A percentile compares a stretch with the other conserved stretches of the same genome.
phyloP scores from a whole-genome alignment of 2,113 vertebrate species.

The Acrocephalus arundinaceus region DNA sequence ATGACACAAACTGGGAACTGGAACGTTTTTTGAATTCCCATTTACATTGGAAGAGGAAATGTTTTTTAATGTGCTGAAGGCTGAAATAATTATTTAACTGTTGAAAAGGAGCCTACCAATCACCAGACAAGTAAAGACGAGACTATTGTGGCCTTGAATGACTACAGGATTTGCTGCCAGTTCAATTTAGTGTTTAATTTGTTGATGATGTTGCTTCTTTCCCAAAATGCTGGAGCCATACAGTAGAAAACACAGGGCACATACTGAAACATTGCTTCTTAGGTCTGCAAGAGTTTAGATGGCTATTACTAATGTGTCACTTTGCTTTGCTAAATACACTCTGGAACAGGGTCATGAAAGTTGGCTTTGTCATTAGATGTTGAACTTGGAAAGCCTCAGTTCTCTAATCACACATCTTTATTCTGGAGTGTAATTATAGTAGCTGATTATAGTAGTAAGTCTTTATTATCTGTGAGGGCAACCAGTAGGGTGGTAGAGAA shows the following conservation, averaged over 20 bases:
- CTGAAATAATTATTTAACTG: conserved; percentile 36
- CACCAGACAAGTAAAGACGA: conserved; percentile 13
- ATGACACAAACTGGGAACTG: not conserved
- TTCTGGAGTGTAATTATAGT: not conserved
- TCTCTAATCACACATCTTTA: not conserved
- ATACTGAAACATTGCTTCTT: not conserved
- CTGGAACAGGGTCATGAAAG: not conserved
- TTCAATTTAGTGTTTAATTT: conserved; percentile 26
- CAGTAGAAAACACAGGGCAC: conserved; percentile 4
- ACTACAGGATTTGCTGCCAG: conserved; percentile 52
- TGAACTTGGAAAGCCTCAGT: not conserved
- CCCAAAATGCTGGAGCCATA: not conserved
- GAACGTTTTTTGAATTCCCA: not conserved
- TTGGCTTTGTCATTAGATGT: not conserved
- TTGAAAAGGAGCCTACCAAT: conserved; percentile 34
- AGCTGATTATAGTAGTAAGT: not conserved
- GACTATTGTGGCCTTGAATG: conserved; percentile 35
- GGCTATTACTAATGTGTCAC: not conserved
- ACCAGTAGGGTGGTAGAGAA: not conserved
- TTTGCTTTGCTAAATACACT: conserved; percentile 1
- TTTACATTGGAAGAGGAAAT: conserved; percentile 31
- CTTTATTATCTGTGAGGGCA: not conserved
- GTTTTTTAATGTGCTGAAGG: conserved; percentile 9
- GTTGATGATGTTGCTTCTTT: conserved; percentile 40
- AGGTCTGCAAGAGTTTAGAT: conserved; percentile 4